Percentiles rank a stretch among this genome's conserved stretches.
phyloP scores from a whole-genome alignment of 1,140 invertebrate genomes.

The Stegodyphus dumicola region DNA sequence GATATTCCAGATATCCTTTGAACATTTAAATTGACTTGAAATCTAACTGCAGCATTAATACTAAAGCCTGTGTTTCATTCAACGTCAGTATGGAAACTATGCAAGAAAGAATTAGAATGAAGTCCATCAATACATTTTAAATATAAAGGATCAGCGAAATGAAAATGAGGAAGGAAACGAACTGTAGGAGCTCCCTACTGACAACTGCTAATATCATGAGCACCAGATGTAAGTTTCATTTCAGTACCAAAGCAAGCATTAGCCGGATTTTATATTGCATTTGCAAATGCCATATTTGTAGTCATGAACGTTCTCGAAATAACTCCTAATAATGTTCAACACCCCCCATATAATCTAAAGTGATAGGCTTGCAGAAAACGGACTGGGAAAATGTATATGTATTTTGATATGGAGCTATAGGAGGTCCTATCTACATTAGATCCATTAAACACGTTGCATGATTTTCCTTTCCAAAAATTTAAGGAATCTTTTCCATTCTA shows the following conservation, averaged over 20 bases:
- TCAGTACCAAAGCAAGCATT: constrained; percentile 50
- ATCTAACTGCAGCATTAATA: constrained; percentile 44
- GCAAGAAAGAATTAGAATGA: constrained; percentile 40
- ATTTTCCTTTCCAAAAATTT: too few species aligned
- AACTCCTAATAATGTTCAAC: constrained; percentile 46
- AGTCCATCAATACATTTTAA: constrained; percentile 32
- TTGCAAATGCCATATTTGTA: constrained; percentile 51
- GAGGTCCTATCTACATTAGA: too few species aligned
- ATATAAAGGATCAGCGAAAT: constrained; percentile 74
- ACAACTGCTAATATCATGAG: constrained; percentile 49
- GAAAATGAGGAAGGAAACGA: constrained; percentile 85
- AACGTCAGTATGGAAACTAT: constrained; percentile 53
- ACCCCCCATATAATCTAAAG: constrained; percentile 35
- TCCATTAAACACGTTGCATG: too few species aligned
- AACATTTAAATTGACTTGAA: constrained; percentile 48
- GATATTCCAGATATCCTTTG: constrained; percentile 45
- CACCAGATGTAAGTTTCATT: constrained; percentile 50
- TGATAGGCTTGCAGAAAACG: too few species aligned
- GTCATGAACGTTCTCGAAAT: constrained; percentile 29
- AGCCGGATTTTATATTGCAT: constrained; percentile 44
- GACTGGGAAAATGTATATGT: too few species aligned
- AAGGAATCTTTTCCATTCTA: constrained; percentile 74
- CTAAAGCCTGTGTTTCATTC: constrained; percentile 54
- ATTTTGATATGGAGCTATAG: too few species aligned
- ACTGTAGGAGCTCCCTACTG: constrained; percentile 72